Base-by-base conservation (phyloP, 2,797 vertebrate species). In the Sebastes baramenuke region DNA sequence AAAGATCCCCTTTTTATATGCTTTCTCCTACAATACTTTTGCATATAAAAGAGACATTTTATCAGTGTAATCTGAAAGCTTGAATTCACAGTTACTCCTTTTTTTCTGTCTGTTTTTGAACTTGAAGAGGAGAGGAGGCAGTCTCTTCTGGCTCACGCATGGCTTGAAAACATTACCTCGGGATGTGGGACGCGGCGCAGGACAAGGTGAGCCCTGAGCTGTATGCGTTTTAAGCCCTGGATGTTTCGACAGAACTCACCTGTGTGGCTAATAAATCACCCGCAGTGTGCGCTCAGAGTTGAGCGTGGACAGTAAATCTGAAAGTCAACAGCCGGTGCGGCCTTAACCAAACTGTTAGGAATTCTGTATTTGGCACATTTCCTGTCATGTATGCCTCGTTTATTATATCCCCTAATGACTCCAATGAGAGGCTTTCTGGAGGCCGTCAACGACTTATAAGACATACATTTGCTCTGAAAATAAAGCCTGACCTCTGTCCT, bases 281-380 rank as follows among this genome's bases (percentile, higher is more conserved):
- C 3, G 70, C 90, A 94, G 87, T 93, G 89, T 91, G 69, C 82
- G 70, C 77, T 84, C 59, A 7, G 84, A 90, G 86, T 27, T 42
- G 70, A 90, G 89, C 60, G 88, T 74, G 91, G 92, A 93, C 92
- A 92, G 93, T 95, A 95, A 95, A 96, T 95, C 94, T 94, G 91
- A 92, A 95, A 92, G 93, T 95, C 94, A 95, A 94, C 95, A 96
- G 88, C 84, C 84, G 79, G 78, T 77, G 85, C 91, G 84, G 61
- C 81, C 87, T 80, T 87, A 93, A 86, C 90, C 86, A 93, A 93
- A 91, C 89, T 89, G 89, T 82, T 74, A 88, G 89, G 82, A 92
- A 91, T 93, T 87, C 88, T 80, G 81, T 72, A 38, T 91, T 88
- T 90, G 90, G 92, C 81, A 77, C 87, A 85, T 83, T 89, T 91